phyloP scores from a whole-genome alignment of 2,113 vertebrate species.

The Platichthys flesus region DNA sequence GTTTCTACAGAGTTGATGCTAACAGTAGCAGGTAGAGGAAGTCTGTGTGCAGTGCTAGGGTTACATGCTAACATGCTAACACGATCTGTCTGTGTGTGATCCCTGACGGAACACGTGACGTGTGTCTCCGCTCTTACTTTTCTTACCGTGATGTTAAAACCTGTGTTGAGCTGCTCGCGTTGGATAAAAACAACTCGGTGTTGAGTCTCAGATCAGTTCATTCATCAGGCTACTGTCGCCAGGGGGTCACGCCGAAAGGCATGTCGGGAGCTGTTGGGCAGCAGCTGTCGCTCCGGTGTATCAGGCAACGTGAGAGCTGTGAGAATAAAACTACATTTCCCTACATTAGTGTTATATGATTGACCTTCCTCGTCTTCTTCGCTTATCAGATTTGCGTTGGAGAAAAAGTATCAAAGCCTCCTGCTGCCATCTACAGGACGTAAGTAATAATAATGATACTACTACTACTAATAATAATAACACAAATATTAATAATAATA shows the following conservation, averaged over 20 bases:
- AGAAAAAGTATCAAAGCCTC: not conserved
- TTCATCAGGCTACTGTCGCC: constrained; percentile 4
- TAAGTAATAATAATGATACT: not conserved
- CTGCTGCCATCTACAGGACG: constrained; percentile 5
- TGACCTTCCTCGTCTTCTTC: not conserved
- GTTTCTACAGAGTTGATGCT: no score
- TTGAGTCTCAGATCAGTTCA: not conserved
- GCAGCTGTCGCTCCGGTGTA: no score
- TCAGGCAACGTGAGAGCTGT: rapidly evolving
- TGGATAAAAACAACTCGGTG: not conserved
- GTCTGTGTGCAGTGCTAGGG: no score
- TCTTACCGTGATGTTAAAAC: no score
- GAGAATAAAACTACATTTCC: constrained; percentile 62
- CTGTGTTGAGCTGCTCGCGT: not conserved
- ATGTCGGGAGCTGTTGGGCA: constrained; percentile 62
- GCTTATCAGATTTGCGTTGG: no score
- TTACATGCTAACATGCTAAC: no score
- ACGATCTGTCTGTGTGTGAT: no score
- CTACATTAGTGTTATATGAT: rapidly evolving
- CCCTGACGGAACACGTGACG: no score
- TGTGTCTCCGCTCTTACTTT: no score
- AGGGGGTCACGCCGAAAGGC: not conserved
- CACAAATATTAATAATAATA: no score
- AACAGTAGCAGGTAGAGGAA: no score
- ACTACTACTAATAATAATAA: no score